phyloP scores from a whole-genome alignment of 1,140 invertebrate genomes.

The Gyrodactylus bullatarudis region DNA sequence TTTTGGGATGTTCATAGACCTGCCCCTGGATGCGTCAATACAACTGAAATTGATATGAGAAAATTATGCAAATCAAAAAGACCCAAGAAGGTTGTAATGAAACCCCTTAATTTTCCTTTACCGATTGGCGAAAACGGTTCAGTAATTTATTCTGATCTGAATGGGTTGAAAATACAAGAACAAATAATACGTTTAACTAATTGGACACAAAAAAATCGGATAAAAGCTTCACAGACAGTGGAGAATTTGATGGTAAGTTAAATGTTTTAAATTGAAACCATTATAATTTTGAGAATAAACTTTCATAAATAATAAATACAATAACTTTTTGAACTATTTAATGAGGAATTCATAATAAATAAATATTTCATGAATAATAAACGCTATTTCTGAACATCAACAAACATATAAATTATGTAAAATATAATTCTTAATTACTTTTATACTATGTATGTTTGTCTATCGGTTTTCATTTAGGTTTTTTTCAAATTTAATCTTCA shows the following conservation, averaged over 20 bases:
- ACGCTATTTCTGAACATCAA: too few relatives aligned
- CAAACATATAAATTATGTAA: too few relatives aligned
- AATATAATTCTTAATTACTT: too few relatives aligned
- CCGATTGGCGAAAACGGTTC: neutral
- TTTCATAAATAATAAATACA: too few relatives aligned
- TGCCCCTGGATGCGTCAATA: conserved; percentile 91
- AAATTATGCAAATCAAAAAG: conserved; percentile 28
- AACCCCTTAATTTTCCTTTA: conserved; percentile 5
- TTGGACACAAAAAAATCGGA: conserved; percentile 48
- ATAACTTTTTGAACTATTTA: too few relatives aligned
- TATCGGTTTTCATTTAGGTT: too few relatives aligned
- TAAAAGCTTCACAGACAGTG: conserved; percentile 72
- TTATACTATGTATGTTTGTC: too few relatives aligned
- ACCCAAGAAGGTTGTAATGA: neutral
- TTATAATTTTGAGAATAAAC: too few relatives aligned
- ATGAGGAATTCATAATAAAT: too few relatives aligned
- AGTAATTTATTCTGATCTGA: neutral
- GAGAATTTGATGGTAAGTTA: neutral
- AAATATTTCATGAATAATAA: too few relatives aligned
- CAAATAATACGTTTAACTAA: conserved; percentile 24
- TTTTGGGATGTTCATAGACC: conserved; percentile 98
- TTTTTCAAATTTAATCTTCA: too few relatives aligned
- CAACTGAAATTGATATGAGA: conserved; percentile 83
- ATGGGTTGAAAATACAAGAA: conserved; percentile 11
- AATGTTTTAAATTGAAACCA: neutral